These are phyloP conservation scores for Dasyurus viverrinus DNA, from an alignment of 2,113 vertebrate species.

Conservation along the genomic window DNA sequence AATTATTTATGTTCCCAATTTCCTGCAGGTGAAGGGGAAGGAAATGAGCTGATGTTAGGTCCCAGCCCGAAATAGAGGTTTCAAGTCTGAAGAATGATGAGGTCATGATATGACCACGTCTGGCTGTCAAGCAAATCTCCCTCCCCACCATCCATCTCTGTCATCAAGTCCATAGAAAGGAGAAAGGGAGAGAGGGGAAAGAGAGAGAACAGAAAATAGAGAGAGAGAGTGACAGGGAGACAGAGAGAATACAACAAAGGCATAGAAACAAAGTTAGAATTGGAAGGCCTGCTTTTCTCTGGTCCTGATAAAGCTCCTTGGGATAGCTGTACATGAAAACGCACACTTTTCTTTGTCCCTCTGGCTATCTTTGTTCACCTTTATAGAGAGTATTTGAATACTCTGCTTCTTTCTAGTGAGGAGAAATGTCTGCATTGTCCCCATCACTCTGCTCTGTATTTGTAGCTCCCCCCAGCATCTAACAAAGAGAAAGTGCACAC, in stretches of 20 bases:
- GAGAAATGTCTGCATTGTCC: not conserved
- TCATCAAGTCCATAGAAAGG: not conserved
- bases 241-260: not conserved
- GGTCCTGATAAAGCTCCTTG: not conserved
- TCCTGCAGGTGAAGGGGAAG: slow-evolving; percentile 20
- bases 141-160: not conserved
- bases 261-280: not conserved
- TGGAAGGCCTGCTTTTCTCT: not conserved
- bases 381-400: not conserved
- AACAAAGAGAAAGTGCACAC: not conserved
- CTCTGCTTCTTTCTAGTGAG: not conserved
- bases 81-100: not conserved
- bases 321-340: not conserved
- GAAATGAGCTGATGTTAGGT: not conserved
- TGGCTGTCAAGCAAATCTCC: not conserved
- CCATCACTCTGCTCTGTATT: not conserved
- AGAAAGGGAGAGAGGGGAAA: not conserved
- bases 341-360: not conserved
- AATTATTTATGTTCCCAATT: not conserved
- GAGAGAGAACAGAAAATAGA: not conserved
- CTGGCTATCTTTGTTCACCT: not conserved
- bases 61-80: not conserved
- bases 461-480: not conserved
- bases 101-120: not conserved
- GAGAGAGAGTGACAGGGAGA: not conserved